phyloP scores from a whole-genome alignment of 2,888 invertebrate species.

The Heliconius hortense region DNA sequence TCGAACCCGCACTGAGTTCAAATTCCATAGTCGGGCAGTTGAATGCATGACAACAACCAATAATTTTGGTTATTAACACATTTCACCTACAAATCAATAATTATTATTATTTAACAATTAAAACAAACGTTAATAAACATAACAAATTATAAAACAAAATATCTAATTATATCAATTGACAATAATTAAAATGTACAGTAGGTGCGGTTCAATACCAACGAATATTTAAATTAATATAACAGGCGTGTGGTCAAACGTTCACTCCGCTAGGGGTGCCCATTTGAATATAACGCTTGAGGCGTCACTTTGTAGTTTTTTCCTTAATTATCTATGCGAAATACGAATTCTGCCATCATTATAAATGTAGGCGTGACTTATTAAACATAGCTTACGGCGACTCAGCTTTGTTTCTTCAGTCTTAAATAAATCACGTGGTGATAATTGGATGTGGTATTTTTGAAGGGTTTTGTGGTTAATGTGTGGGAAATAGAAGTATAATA shows the following conservation, averaged over 20 bases:
- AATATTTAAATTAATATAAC: conserved; percentile 46
- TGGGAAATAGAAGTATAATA: not conserved
- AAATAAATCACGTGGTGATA: conserved; percentile 3
- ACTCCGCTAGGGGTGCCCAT: conserved; percentile 61
- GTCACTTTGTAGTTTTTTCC: conserved; percentile 74
- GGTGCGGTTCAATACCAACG: conserved; percentile 13
- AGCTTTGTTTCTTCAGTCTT: conserved; percentile 1
- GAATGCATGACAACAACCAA: not conserved
- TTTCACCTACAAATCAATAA: not conserved
- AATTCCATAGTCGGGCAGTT: too few species aligned
- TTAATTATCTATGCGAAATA: conserved; percentile 71
- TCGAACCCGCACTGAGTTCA: not conserved
- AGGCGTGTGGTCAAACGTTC: conserved; percentile 59
- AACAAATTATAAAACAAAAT: conserved; percentile 2
- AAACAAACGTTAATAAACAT: not conserved
- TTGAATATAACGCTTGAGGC: conserved; percentile 70
- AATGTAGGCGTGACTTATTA: conserved; percentile 64
- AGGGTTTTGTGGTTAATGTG: conserved; percentile 8
- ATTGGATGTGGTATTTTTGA: not conserved
- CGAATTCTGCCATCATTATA: conserved; percentile 57
- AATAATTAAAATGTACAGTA: conserved; percentile 20
- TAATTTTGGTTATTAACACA: not conserved
- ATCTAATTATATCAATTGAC: conserved; percentile 6
- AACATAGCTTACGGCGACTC: conserved; percentile 73
- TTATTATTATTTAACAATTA: not conserved